Conservation (phyloP, 2,113 vertebrate species). For the Paramormyrops kingsleyae region DNA sequence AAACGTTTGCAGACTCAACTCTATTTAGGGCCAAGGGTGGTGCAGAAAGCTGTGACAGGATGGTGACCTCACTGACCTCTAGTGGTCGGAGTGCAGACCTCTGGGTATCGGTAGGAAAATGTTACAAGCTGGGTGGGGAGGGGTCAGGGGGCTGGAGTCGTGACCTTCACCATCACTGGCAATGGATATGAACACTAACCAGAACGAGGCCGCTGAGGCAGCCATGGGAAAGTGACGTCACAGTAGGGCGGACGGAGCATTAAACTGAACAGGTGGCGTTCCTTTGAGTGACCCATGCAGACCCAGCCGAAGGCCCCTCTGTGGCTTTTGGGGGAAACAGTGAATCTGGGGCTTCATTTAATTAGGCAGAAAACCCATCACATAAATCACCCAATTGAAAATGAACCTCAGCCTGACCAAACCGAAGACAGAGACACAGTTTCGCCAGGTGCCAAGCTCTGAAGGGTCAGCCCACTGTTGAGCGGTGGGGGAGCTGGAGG, state of each 20-base stretch:
- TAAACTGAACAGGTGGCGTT: not conserved
- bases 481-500: not conserved
- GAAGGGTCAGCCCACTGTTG: not conserved
- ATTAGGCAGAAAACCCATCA: not conserved
- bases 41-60: not conserved
- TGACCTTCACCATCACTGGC: not conserved
- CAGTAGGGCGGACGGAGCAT: not conserved
- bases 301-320: not conserved
- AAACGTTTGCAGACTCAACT: not conserved
- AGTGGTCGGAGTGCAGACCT: not conserved
- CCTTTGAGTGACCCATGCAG: not conserved
- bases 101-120: not conserved
- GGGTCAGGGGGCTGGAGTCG: not conserved
- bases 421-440: not conserved
- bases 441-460: not conserved
- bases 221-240: not conserved
- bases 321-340: not conserved
- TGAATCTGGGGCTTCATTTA: not conserved
- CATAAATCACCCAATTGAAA: not conserved
- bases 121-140: not conserved
- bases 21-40: not conserved
- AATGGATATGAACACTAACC: not conserved
- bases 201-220: not conserved
- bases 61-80: not conserved
- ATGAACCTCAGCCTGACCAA: not conserved